phyloP scores from a whole-genome alignment of 2,888 invertebrate genomes.

The Eupithecia centaureata region DNA sequence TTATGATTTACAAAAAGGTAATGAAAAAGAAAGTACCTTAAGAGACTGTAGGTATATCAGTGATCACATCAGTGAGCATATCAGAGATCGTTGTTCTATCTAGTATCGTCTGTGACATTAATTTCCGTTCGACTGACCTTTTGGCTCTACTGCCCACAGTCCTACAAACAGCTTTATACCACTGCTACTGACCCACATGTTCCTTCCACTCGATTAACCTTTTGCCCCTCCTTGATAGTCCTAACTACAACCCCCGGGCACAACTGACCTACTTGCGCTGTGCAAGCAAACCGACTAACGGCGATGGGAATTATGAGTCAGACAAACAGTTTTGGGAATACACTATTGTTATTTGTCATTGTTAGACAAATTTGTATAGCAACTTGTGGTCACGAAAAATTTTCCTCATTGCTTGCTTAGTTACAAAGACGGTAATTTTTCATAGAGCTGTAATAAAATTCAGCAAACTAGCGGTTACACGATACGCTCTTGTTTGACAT shows the following conservation, averaged over 20 bases:
- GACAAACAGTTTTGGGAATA: slow-evolving; percentile 37
- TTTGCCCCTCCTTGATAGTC: not conserved
- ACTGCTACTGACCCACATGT: slow-evolving; percentile 1
- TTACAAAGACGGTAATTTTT: no score
- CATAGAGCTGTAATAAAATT: no score
- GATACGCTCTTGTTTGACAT: not conserved
- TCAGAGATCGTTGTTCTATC: not conserved
- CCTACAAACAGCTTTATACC: not conserved
- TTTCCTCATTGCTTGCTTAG: not conserved
- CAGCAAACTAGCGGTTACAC: no score
- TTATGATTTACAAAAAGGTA: no score
- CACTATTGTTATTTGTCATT: slow-evolving; percentile 9
- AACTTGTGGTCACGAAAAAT: not conserved
- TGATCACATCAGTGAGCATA: no score
- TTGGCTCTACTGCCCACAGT: not conserved
- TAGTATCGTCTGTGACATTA: not conserved
- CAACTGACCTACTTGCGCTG: slow-evolving; percentile 28
- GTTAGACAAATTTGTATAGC: slow-evolving; percentile 8
- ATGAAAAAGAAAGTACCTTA: no score
- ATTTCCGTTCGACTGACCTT: not conserved
- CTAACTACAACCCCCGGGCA: slow-evolving; percentile 18
- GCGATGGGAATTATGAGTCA: slow-evolving; percentile 37
- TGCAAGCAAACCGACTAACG: slow-evolving; percentile 33
- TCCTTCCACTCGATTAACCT: slow-evolving; percentile 2
- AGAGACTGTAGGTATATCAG: no score